These are phyloP conservation scores for Odontamblyopus lacepedii DNA, from an alignment of 2,797 vertebrate genomes.

Conservation along the genomic window DNA sequence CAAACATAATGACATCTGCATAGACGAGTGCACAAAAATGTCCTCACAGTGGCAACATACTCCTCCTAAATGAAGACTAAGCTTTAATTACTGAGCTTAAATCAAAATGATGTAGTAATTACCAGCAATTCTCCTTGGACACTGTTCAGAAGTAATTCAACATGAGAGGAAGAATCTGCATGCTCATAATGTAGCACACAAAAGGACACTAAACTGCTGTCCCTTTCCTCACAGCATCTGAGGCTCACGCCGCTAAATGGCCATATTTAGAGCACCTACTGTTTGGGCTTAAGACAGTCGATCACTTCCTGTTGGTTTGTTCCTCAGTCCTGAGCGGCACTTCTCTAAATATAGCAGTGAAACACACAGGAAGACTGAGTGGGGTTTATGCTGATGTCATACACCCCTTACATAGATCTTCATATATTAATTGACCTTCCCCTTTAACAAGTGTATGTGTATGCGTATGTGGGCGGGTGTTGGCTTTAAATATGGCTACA, in stretches of 20 bases:
- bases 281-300: constrained; percentile 59
- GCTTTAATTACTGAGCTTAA: constrained; percentile 37
- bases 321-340: constrained; percentile 30
- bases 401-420: constrained; percentile 26
- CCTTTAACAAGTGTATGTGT: constrained; percentile 20
- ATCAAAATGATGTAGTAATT: constrained; percentile 48
- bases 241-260: constrained; percentile 39
- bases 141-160: constrained; percentile 39
- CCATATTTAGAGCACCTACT: constrained; percentile 33
- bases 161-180: constrained; percentile 27
- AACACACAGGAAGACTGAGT: neutral
- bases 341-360: constrained; percentile 30
- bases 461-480: constrained; percentile 14
- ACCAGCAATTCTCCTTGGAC: constrained; percentile 49
- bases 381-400: neutral
- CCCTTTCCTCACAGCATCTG: constrained; percentile 21
- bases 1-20: constrained; percentile 9
- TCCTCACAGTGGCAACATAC: constrained; percentile 2
- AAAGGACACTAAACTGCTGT: constrained; percentile 25
- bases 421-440: constrained; percentile 19
- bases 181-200: neutral
- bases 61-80: constrained; percentile 36
- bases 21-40: neutral
- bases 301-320: constrained; percentile 50
- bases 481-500: constrained; percentile 21